phyloP scores from a whole-genome alignment of 1,140 invertebrate genomes.

The Solenopsis fugax region DNA sequence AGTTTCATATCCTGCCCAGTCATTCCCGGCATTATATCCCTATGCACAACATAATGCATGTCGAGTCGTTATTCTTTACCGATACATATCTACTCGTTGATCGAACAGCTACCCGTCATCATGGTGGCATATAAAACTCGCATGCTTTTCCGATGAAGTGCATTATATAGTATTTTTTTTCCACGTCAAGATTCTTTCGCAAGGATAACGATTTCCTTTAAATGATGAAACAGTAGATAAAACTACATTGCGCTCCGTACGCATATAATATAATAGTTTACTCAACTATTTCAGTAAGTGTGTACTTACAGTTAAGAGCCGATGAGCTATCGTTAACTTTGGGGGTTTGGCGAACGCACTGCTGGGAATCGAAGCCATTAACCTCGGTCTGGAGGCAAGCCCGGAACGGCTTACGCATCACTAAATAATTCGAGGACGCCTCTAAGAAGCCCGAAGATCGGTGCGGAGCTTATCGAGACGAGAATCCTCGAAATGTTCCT shows the following conservation, averaged over 20 bases:
- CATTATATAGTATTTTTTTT: background rate
- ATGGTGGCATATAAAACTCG: background rate
- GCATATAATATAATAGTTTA: slow-evolving; percentile 37
- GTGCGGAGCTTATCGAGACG: slow-evolving; percentile 68
- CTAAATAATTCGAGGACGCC: slow-evolving; percentile 76
- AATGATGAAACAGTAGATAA: background rate
- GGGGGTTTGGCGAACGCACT: slow-evolving; percentile 55
- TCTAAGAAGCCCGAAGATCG: slow-evolving; percentile 69
- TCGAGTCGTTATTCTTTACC: slow-evolving; percentile 1
- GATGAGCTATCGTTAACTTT: slow-evolving; percentile 71
- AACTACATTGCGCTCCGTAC: background rate
- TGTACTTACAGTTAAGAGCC: slow-evolving; percentile 29
- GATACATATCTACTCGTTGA: slow-evolving; percentile 14
- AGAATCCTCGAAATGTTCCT: slow-evolving; percentile 71
- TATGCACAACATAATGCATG: background rate
- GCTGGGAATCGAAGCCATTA: slow-evolving; percentile 78
- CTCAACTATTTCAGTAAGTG: slow-evolving; percentile 50
- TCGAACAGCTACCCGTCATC: slow-evolving; percentile 16
- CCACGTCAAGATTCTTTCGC: background rate
- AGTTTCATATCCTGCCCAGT: slow-evolving; percentile 47
- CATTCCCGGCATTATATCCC: slow-evolving; percentile 23
- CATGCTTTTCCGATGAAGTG: background rate
- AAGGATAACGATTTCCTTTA: slow-evolving; percentile 35
- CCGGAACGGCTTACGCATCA: slow-evolving; percentile 69
- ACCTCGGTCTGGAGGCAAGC: slow-evolving; percentile 67